These are phyloP conservation scores for Mobula birostris DNA, from an alignment of 2,113 vertebrate genomes.

Conservation along the genomic window DNA sequence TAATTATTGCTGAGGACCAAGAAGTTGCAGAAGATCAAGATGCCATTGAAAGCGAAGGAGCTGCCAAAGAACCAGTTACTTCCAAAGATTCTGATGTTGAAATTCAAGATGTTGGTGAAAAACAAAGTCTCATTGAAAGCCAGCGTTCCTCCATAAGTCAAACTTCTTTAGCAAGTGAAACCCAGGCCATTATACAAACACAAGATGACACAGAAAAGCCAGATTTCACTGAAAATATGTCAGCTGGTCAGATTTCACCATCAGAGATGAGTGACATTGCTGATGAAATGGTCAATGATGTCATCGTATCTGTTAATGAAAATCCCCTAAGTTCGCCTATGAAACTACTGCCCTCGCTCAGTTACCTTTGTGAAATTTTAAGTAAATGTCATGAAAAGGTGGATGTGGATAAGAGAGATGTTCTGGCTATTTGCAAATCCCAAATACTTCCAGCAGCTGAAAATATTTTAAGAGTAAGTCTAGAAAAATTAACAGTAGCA, in stretches of 20 bases:
- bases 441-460: constrained; percentile 30
- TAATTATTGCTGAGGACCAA: neutral
- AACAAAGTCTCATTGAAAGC: neutral
- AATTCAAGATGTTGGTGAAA: neutral
- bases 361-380: neutral
- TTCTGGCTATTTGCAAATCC: neutral
- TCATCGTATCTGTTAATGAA: neutral
- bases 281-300: constrained; percentile 18
- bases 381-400: neutral
- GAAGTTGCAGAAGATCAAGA: neutral
- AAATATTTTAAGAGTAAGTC: neutral
- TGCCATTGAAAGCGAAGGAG: neutral
- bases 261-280: constrained; percentile 33
- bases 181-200: neutral
- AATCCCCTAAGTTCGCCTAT: neutral
- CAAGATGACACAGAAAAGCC: neutral
- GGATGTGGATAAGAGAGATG: neutral
- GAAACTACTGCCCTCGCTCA: constrained; percentile 20
- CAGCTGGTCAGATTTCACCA: neutral
- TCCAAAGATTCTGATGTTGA: neutral
- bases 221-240: neutral
- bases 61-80: neutral
- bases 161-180: neutral
- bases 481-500: neutral
- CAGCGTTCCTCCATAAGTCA: neutral